Conservation (phyloP, 1,140 invertebrate species). For the Theocolax elegans region DNA sequence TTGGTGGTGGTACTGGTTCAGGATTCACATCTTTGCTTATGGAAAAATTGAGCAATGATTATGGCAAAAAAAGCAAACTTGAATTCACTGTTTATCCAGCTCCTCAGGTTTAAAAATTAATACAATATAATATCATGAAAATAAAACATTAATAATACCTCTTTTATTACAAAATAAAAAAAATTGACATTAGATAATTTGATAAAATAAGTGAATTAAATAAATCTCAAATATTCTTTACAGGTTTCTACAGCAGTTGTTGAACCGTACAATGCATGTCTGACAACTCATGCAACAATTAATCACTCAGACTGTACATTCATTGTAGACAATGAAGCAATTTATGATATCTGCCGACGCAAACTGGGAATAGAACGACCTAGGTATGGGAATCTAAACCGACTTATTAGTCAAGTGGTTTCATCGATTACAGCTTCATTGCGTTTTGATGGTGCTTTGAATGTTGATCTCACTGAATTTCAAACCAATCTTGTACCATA, state of each 20-base stretch:
- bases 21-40: constrained; percentile 75
- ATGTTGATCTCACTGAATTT: constrained; percentile 84
- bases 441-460: constrained; percentile 68
- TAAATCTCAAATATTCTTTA: background rate
- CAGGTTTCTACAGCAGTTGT: constrained; percentile 60
- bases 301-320: constrained; percentile 46
- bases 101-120: constrained; percentile 66
- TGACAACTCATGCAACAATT: constrained; percentile 45
- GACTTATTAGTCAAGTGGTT: constrained; percentile 78
- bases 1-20: constrained; percentile 79
- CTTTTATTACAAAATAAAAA: background rate
- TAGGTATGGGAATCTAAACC: constrained; percentile 74
- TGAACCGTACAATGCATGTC: constrained; percentile 46
- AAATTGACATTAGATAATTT: background rate
- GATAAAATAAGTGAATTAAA: background rate
- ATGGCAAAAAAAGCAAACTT: constrained; percentile 74
- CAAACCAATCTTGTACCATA: constrained; percentile 79
- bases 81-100: constrained; percentile 79
- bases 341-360: constrained; percentile 77
- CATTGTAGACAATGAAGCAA: constrained; percentile 75
- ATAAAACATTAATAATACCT: background rate
- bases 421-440: constrained; percentile 82
- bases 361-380: constrained; percentile 76
- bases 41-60: constrained; percentile 72
- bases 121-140: background rate